phyloP scores from a whole-genome alignment of 2,797 vertebrate species.

The Galagoides demidoff region DNA sequence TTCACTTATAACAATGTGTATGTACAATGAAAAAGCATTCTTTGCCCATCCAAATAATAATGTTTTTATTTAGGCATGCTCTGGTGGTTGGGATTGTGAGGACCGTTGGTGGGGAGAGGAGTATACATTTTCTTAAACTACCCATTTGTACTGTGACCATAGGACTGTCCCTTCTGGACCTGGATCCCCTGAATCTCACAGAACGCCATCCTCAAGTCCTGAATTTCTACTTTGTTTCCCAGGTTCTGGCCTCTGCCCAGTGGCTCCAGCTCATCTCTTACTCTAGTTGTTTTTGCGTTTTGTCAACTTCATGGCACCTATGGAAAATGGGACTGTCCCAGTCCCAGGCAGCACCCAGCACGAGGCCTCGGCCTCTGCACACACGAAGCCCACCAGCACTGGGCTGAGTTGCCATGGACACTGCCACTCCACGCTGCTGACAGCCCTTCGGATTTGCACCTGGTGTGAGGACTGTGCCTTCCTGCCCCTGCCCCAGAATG shows the following conservation, averaged over 20 bases:
- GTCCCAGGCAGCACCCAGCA: background rate
- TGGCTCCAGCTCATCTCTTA: background rate
- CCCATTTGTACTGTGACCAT: rapidly evolving
- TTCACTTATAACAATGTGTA: background rate
- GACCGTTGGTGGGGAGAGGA: no score
- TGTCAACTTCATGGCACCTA: background rate
- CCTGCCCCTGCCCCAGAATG: background rate
- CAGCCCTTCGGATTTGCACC: no score
- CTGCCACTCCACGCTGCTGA: no score
- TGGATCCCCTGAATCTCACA: no score
- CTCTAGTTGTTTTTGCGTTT: background rate
- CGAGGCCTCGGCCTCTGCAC: rapidly evolving
- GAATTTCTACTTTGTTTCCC: background rate
- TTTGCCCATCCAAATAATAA: background rate
- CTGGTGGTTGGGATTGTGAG: background rate
- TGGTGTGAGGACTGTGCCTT: no score
- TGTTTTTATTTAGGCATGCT: background rate
- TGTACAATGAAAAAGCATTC: background rate
- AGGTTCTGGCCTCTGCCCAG: background rate
- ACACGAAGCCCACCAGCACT: rapidly evolving
- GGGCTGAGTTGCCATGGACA: no score
- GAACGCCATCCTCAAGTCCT: no score
- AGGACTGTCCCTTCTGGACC: rapidly evolving
- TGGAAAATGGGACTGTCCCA: background rate
- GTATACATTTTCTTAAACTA: rapidly evolving